These are phyloP conservation scores for Nixonia krombeini DNA, from an alignment of 1,140 invertebrate genomes.

Conservation along the genomic window DNA sequence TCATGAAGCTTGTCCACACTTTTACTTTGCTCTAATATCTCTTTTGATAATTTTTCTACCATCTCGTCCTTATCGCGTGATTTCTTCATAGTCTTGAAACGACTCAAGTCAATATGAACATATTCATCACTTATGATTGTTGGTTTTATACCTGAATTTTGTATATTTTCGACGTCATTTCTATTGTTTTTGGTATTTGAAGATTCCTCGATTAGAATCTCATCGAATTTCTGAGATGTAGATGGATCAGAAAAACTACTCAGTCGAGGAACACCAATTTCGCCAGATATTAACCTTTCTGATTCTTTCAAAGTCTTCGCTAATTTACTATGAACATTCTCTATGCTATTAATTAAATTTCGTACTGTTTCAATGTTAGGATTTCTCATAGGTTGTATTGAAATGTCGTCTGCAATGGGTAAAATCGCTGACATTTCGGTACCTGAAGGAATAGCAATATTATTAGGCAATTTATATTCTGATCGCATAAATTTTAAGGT, in stretches of 20 bases:
- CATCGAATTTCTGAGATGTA: neutral
- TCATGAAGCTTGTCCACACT: constrained; percentile 35
- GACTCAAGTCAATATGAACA: constrained; percentile 36
- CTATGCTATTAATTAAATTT: constrained; percentile 56
- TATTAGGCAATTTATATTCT: no score
- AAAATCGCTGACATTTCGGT: neutral
- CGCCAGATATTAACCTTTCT: constrained; percentile 50
- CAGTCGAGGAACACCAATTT: constrained; percentile 3
- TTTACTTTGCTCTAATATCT: constrained; percentile 65
- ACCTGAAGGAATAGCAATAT: constrained; percentile 1
- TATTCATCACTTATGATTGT: constrained; percentile 54
- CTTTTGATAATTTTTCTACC: constrained; percentile 58
- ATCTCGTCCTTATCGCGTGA: constrained; percentile 30
- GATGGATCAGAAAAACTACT: neutral
- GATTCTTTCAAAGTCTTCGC: constrained; percentile 57
- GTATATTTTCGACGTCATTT: constrained; percentile 7
- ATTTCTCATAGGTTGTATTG: constrained; percentile 43
- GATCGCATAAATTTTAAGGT: no score
- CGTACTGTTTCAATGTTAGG: constrained; percentile 50
- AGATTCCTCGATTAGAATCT: neutral
- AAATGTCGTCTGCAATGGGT: constrained; percentile 34
- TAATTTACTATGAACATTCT: constrained; percentile 55
- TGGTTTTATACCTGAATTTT: constrained; percentile 38
- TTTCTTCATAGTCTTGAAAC: neutral
- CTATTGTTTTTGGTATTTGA: constrained; percentile 5